Conservation (phyloP, 1,140 invertebrate genomes). For the Drosophila lowei region DNA sequence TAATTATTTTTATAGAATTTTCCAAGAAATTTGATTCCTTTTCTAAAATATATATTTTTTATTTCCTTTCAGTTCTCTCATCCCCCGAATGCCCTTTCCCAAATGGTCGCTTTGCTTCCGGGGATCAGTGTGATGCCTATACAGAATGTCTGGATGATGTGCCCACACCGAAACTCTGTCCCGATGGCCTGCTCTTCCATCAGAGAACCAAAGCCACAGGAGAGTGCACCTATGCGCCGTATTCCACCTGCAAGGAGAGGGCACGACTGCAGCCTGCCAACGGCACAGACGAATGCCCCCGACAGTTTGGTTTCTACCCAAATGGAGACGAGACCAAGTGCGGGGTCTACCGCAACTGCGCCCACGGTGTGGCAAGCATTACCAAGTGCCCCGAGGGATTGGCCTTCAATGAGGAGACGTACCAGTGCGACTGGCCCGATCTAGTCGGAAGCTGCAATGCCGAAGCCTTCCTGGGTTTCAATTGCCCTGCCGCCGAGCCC, state of each 20-base stretch:
- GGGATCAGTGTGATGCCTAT: slow-evolving; percentile 89
- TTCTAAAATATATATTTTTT: not conserved
- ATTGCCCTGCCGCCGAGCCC: slow-evolving; percentile 84
- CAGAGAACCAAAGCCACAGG: slow-evolving; percentile 88
- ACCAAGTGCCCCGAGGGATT: slow-evolving; percentile 91
- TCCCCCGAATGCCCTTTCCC: slow-evolving; percentile 85
- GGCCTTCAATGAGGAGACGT: slow-evolving; percentile 90
- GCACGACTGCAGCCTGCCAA: slow-evolving; percentile 85
- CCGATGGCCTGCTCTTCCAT: slow-evolving; percentile 93
- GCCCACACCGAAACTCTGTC: slow-evolving; percentile 89
- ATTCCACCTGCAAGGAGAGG: slow-evolving; percentile 90
- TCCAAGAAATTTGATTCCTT: accelerated
- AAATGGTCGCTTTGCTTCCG: slow-evolving; percentile 88
- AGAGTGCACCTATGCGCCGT: slow-evolving; percentile 92
- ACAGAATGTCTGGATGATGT: slow-evolving; percentile 87
- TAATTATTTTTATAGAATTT: not conserved
- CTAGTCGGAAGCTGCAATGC: slow-evolving; percentile 90
- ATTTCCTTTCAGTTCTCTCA: slow-evolving; percentile 39
- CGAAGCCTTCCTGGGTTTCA: slow-evolving; percentile 89
- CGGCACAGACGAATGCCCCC: slow-evolving; percentile 90
- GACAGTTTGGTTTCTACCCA: slow-evolving; percentile 92
- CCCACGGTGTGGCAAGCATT: slow-evolving; percentile 85
- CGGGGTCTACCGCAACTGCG: slow-evolving; percentile 93
- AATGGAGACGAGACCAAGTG: slow-evolving; percentile 89
- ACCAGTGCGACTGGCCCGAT: slow-evolving; percentile 94